Evolutionary conservation across 2,888 invertebrate species (phyloP).

Genomic region (Stegana nigrithorax): DNA sequence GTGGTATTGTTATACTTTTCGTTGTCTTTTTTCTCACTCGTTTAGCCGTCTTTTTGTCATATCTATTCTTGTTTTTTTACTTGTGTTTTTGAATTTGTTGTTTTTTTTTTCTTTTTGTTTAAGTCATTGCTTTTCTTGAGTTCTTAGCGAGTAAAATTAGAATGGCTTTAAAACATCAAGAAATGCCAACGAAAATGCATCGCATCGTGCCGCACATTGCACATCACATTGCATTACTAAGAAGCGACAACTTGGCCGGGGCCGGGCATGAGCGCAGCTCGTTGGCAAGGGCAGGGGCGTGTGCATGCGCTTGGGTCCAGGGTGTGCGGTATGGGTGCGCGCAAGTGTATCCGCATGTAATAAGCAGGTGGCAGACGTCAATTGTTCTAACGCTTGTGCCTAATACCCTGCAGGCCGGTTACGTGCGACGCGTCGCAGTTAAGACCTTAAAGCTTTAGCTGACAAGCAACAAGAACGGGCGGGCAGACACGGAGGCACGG

Average conservation of each 20-base stretch:
- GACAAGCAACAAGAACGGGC: not conserved
- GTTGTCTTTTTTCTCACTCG: not conserved
- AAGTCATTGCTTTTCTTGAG: not conserved
- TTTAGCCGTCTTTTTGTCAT: too few relatives aligned
- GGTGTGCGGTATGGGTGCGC: too few relatives aligned
- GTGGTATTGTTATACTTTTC: not conserved
- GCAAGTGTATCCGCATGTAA: too few relatives aligned
- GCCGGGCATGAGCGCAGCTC: too few relatives aligned
- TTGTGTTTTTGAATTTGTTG: not conserved
- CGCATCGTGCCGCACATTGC: too few relatives aligned
- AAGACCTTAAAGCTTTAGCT: not conserved
- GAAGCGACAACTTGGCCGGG: too few relatives aligned
- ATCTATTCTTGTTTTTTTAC: not conserved
- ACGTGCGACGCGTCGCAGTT: not conserved
- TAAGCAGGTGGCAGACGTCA: not conserved
- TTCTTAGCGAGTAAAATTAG: constrained; percentile 4
- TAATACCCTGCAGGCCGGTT: constrained; percentile 1
- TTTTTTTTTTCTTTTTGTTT: not conserved
- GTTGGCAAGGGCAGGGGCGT: too few relatives aligned
- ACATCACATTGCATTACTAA: too few relatives aligned
- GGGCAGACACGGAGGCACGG: not conserved
- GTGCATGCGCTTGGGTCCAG: not conserved
- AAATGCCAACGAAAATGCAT: constrained; percentile 6
- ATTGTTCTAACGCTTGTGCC: constrained; percentile 4
- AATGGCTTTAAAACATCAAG: constrained; percentile 6